Conservation (phyloP, 1,140 invertebrate species). For the Colletes latitarsis region DNA sequence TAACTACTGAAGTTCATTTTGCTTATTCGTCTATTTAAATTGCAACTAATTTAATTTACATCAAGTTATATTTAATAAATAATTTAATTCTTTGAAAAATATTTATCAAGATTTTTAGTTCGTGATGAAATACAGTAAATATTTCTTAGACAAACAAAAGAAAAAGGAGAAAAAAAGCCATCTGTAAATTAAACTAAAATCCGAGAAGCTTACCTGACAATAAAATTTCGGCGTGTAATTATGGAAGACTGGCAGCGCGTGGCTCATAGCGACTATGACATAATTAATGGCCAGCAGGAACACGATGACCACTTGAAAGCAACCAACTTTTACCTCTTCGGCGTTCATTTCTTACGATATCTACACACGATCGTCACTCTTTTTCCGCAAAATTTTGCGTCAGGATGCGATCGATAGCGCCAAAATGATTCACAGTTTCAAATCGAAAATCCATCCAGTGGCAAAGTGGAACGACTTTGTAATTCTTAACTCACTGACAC, state of each 20-base stretch:
- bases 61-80: too few species aligned
- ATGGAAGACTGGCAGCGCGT: conserved; percentile 78
- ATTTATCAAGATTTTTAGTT: too few species aligned
- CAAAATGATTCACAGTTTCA: not conserved
- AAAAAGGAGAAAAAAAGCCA: too few species aligned
- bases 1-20: too few species aligned
- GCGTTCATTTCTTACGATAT: conserved; percentile 62
- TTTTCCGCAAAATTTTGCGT: not conserved
- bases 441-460: not conserved
- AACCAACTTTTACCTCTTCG: conserved; percentile 73
- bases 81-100: too few species aligned
- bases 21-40: too few species aligned
- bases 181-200: too few species aligned
- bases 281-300: conserved; percentile 80
- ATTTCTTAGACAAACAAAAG: too few species aligned
- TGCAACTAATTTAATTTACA: too few species aligned
- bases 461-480: not conserved
- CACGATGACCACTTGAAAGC: conserved; percentile 79
- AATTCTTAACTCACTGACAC: not conserved
- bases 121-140: too few species aligned
- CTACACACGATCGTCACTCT: not conserved
- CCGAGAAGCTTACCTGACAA: conserved; percentile 75
- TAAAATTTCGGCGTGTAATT: conserved; percentile 79
- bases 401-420: not conserved
- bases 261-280: conserved; percentile 80